These are phyloP conservation scores for Bombus picipes DNA, from an alignment of 1,140 invertebrate genomes.

Conservation along the genomic window DNA sequence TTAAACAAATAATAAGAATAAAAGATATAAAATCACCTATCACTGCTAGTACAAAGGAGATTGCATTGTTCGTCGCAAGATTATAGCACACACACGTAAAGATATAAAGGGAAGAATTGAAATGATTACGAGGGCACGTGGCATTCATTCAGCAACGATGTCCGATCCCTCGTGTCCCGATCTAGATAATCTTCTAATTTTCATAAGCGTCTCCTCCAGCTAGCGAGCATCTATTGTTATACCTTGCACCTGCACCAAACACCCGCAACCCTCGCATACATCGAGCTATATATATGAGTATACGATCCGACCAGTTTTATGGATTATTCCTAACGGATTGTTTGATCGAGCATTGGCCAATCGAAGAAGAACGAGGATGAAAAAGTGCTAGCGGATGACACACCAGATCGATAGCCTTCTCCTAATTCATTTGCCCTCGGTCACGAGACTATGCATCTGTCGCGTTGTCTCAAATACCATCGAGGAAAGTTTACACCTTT, in stretches of 20 bases:
- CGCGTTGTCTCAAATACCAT: not conserved
- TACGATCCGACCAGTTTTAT: conserved; percentile 16
- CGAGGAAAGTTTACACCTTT: not conserved
- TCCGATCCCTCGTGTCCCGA: conserved; percentile 10
- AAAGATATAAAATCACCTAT: not conserved
- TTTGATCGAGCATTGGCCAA: conserved; percentile 22
- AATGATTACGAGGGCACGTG: not conserved
- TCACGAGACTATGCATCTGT: not conserved
- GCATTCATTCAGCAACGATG: not conserved
- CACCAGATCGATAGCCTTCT: not conserved
- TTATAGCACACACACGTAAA: not conserved
- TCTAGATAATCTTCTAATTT: conserved; percentile 46
- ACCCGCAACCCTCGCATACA: conserved; percentile 2
- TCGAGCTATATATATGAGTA: conserved; percentile 2
- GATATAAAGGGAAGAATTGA: not conserved
- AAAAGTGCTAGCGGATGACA: conserved; percentile 21
- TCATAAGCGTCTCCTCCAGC: conserved; percentile 21
- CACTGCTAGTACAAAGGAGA: not conserved
- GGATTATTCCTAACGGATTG: conserved; percentile 4
- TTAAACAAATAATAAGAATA: too few relatives aligned
- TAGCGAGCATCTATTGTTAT: conserved; percentile 35
- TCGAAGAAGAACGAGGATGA: not conserved
- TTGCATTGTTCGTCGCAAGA: not conserved
- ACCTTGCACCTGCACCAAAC: conserved; percentile 26
- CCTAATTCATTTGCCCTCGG: conserved; percentile 15